Percentiles rank a stretch among this genome's conserved stretches.
Conservation (phyloP, 1,140 invertebrate species). For the Bombus waltoni region DNA sequence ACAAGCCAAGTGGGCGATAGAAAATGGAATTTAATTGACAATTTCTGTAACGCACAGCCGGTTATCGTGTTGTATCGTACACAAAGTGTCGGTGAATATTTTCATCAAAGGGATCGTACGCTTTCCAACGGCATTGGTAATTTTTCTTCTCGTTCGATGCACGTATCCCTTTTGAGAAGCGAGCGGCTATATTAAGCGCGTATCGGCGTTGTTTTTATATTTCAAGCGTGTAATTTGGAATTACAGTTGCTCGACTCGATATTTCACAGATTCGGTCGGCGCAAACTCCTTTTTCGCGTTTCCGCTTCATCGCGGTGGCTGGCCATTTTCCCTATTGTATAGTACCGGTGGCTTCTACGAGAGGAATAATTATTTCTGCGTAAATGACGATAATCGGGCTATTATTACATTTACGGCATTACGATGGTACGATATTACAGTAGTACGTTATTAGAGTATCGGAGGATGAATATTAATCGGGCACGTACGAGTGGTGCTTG, state of each 20-base stretch:
- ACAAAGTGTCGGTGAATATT: constrained; percentile 6
- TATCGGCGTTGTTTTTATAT: not conserved
- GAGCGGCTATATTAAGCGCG: not conserved
- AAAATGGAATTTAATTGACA: constrained; percentile 48
- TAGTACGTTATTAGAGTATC: constrained; percentile 68
- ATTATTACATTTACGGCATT: constrained; percentile 67
- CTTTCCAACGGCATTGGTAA: not conserved
- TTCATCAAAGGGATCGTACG: not conserved
- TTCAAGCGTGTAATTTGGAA: not conserved
- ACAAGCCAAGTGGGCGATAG: not conserved
- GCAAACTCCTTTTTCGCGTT: constrained; percentile 22
- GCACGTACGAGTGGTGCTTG: constrained; percentile 62
- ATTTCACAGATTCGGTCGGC: not conserved
- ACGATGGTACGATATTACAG: constrained; percentile 63
- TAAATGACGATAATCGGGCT: constrained; percentile 68
- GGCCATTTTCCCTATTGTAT: constrained; percentile 30
- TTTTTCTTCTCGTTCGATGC: constrained; percentile 2
- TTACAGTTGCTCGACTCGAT: not conserved
- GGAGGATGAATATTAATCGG: constrained; percentile 71
- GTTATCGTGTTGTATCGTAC: constrained; percentile 14
- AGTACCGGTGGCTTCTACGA: constrained; percentile 28
- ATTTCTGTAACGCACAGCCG: not conserved
- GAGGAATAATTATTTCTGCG: constrained; percentile 66
- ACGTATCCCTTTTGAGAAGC: not conserved
- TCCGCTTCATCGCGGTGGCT: not conserved